Evolutionary conservation across 1,140 invertebrate genomes (phyloP), one percentile per base, ranked within the genome.

Genomic region (Solen grandis): DNA sequence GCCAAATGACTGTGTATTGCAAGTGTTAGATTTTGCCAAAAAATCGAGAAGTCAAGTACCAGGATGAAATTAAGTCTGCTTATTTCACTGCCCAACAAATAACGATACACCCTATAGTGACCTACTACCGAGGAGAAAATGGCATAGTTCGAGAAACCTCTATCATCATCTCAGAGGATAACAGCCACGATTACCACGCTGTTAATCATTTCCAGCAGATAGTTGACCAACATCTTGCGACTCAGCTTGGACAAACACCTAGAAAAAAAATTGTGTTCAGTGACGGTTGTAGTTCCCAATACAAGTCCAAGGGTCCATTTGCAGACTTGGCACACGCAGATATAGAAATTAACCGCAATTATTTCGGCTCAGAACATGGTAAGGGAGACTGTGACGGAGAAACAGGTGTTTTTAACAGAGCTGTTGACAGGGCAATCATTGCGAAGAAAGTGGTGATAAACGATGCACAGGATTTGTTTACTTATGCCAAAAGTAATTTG

Each of bases 371-470:
- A 5, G 38, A 70, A 19, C 83, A 84, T 62, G 79, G 79, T 0
- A 84, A 84, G 52, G 68, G 72, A 1, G 79, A 74, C 0, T 85
- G 68, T 25, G 83, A 82, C 66, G 80, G 83, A 1, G 80, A 50
- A 22, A 55, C 52, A 38, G 83, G 60, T 54, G 83, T 85, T 5
- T 38, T 80, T 3, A 82, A 85, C 36, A 35, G 66, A 27, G 31
- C 27, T 29, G 69, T 68, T 14, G 25, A 29, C 5, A 52, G 35
- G 35, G 78, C 73, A 36, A 68, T 81, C 19, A 68, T 29, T 52
- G 25, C n/a, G n/a, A n/a, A n/a, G n/a, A n/a, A n/a, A n/a, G n/a
- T n/a, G n/a, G n/a, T n/a, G n/a, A n/a, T n/a, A n/a, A n/a, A n/a
- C n/a, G n/a, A n/a, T n/a, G n/a, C n/a, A n/a, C n/a, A n/a, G n/a